A percentile compares a stretch with the other conserved stretches of the same genome.
Conservation (phyloP, 2,888 invertebrate genomes). For the Patella ulyssiponensis region DNA sequence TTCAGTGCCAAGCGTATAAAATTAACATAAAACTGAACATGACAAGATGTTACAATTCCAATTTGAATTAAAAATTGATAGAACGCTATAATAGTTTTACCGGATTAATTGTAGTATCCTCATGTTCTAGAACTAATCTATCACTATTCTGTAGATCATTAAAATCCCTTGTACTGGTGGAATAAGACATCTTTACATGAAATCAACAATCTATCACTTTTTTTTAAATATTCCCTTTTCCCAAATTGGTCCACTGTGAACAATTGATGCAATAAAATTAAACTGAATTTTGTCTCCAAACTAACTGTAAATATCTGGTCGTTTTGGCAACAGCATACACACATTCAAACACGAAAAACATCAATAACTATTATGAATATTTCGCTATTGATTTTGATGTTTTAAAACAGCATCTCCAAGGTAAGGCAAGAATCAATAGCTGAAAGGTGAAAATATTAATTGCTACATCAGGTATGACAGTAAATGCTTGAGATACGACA, state of each 20-base stretch:
- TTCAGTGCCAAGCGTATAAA: too few relatives aligned
- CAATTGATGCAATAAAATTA: neutral
- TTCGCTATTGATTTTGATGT: neutral
- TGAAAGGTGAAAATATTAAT: too few relatives aligned
- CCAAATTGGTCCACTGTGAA: too few relatives aligned
- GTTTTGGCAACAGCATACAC: neutral
- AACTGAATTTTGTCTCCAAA: neutral
- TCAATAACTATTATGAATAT: neutral
- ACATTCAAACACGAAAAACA: neutral
- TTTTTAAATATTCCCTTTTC: too few relatives aligned
- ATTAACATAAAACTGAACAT: too few relatives aligned
- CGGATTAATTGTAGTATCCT: neutral
- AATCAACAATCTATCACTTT: too few relatives aligned
- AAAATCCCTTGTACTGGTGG: neutral
- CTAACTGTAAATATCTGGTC: neutral
- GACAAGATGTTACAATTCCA: too few relatives aligned
- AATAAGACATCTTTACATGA: neutral
- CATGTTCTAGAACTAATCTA: conserved; percentile 1
- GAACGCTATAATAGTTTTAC: neutral
- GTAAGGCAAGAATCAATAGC: too few relatives aligned
- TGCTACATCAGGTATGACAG: neutral
- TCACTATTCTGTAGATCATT: neutral
- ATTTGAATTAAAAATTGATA: too few relatives aligned
- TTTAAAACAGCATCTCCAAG: neutral
- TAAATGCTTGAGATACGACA: neutral